These are phyloP conservation scores for Cepaea hortensis DNA, from an alignment of 2,888 invertebrate genomes.

Conservation along the genomic window DNA sequence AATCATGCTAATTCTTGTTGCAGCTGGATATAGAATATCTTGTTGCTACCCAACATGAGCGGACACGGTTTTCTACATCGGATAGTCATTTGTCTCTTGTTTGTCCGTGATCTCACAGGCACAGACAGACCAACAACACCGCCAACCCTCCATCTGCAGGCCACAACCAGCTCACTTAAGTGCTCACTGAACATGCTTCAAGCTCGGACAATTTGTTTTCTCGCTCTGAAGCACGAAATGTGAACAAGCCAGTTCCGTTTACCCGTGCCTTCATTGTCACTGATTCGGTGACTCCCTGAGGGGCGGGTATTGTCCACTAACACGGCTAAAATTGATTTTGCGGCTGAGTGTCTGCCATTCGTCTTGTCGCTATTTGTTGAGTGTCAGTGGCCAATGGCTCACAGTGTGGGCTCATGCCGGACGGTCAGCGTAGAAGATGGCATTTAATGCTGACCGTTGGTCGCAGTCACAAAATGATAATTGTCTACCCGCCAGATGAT, in stretches of 20 bases:
- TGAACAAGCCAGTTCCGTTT: background rate
- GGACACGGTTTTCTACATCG: background rate
- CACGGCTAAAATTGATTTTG: background rate
- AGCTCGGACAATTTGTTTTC: background rate
- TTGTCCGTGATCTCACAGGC: background rate
- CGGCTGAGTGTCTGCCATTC: background rate
- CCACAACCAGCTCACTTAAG: background rate
- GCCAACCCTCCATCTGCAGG: background rate
- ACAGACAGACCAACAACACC: background rate
- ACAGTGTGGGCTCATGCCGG: background rate
- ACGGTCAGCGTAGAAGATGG: background rate
- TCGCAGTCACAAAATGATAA: slow-evolving; percentile 31
- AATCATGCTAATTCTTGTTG: background rate
- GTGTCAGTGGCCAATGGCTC: slow-evolving; percentile 1
- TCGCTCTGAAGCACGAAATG: background rate
- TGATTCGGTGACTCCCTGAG: background rate
- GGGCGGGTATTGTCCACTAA: background rate
- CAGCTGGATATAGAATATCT: background rate
- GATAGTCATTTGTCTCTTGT: background rate
- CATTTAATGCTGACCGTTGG: slow-evolving; percentile 18
- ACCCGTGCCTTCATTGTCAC: background rate
- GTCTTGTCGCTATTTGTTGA: slow-evolving; percentile 21
- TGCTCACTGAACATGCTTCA: background rate
- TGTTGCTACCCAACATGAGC: background rate
- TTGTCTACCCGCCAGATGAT: background rate